A percentile compares a stretch with the other conserved stretches of the same genome.
Evolutionary conservation across 2,113 vertebrate genomes (phyloP).

Genomic region (Gymnarchus niloticus): DNA sequence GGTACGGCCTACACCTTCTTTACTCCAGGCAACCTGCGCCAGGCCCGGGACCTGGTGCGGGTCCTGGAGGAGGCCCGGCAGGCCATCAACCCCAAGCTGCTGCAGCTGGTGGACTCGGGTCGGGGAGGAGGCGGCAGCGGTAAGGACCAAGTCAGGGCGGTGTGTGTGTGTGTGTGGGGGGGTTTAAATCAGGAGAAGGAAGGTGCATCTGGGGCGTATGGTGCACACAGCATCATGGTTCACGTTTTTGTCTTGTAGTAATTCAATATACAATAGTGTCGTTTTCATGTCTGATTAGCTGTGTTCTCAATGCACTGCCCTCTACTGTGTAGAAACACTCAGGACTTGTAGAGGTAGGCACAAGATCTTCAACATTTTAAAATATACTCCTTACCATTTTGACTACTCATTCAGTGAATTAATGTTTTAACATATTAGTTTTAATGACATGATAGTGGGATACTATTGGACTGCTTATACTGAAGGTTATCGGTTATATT

Average conservation of each 20-base stretch:
- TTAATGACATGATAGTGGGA: too few species aligned
- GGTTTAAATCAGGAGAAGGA: not conserved
- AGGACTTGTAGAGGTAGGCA: too few species aligned
- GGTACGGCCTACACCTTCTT: conserved; percentile 99
- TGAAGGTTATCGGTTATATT: too few species aligned
- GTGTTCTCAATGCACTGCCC: too few species aligned
- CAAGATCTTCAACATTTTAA: not conserved
- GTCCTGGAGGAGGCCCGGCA: conserved; percentile 93
- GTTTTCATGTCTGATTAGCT: too few species aligned
- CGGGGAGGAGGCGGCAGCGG: conserved; percentile 79
- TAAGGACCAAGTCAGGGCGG: not conserved
- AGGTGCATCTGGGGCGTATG: not conserved
- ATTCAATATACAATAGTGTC: too few species aligned
- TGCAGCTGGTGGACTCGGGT: conserved; percentile 87
- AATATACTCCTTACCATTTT: too few species aligned
- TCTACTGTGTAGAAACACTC: not conserved
- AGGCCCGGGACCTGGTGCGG: conserved; percentile 89
- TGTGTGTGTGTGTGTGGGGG: not conserved
- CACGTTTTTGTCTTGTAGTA: too few species aligned
- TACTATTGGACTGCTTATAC: too few species aligned
- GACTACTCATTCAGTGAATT: too few species aligned
- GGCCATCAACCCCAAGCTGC: conserved; percentile 93
- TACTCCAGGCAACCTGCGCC: conserved; percentile 91
- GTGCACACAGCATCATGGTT: not conserved
- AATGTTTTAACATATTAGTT: not conserved